Percentiles rank a stretch among this genome's conserved stretches.
Conservation (phyloP, 2,888 invertebrate genomes). For the Tanaodytes sp. region DNA sequence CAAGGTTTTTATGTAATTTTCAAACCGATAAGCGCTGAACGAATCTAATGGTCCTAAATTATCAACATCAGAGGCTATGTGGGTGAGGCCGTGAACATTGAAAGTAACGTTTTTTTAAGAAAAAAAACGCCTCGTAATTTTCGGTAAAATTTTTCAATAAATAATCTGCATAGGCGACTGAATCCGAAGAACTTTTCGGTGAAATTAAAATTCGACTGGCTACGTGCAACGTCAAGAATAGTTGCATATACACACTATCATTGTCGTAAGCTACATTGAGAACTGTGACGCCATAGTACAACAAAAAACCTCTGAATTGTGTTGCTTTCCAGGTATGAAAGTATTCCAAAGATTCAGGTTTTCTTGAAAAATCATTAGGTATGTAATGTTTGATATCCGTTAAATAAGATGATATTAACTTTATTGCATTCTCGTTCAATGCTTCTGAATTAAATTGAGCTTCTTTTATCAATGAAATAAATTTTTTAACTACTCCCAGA, state of each 20-base stretch:
- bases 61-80: too few species aligned
- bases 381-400: neutral
- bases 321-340: conserved; percentile 12
- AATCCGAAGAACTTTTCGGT: neutral
- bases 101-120: too few species aligned
- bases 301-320: conserved; percentile 10
- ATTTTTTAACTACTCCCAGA: conserved; percentile 9
- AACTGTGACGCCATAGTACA: too few species aligned
- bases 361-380: conserved; percentile 13
- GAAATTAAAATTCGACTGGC: neutral
- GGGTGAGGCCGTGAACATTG: too few species aligned
- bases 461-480: neutral
- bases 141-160: too few species aligned
- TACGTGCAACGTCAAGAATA: conserved; percentile 8
- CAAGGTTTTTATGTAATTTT: too few species aligned
- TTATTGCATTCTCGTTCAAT: neutral
- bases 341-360: conserved; percentile 4
- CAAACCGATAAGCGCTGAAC: too few species aligned
- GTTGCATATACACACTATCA: conserved; percentile 1
- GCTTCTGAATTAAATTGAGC: neutral
- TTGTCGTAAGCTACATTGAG: too few species aligned
- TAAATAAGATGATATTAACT: conserved; percentile 1
- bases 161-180: too few species aligned
- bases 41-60: too few species aligned
- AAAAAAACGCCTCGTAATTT: too few species aligned